These are phyloP conservation scores for Bembecia ichneumoniformis DNA, from an alignment of 2,888 invertebrate species.

Conservation along the genomic window DNA sequence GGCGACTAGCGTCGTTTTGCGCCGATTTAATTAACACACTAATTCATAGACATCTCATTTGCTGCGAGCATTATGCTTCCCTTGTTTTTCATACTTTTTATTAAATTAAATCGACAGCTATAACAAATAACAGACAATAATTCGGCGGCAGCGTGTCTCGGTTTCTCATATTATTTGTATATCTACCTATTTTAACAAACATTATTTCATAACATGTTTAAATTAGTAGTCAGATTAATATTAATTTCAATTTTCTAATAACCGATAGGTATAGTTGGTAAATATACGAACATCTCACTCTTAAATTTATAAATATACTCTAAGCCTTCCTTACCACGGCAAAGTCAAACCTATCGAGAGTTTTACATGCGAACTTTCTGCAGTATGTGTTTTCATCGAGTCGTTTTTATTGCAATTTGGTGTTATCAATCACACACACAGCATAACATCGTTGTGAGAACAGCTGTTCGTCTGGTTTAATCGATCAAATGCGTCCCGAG, in stretches of 20 bases:
- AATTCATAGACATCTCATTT: constrained; percentile 55
- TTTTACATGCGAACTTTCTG: too few species aligned
- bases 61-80: constrained; percentile 14
- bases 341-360: too few species aligned
- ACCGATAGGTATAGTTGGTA: too few species aligned
- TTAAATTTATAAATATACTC: background rate
- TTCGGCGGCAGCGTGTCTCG: too few species aligned
- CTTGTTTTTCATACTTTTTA: too few species aligned
- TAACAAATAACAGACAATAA: too few species aligned
- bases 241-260: too few species aligned
- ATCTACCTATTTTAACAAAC: background rate
- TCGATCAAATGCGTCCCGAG: constrained; percentile 48
- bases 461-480: constrained; percentile 46
- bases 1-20: constrained; percentile 43
- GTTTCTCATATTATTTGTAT: background rate
- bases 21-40: constrained; percentile 39
- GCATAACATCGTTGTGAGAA: constrained; percentile 26
- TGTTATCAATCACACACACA: constrained; percentile 44
- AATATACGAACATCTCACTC: background rate
- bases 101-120: too few species aligned
- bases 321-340: background rate
- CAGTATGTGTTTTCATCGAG: background rate
- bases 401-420: constrained; percentile 21
- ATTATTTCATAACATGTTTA: background rate
- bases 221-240: too few species aligned